Evolutionary conservation across 1,140 invertebrate genomes (phyloP), one percentile per base, ranked within the genome.

Genomic region (Portunus trituberculatus): DNA sequence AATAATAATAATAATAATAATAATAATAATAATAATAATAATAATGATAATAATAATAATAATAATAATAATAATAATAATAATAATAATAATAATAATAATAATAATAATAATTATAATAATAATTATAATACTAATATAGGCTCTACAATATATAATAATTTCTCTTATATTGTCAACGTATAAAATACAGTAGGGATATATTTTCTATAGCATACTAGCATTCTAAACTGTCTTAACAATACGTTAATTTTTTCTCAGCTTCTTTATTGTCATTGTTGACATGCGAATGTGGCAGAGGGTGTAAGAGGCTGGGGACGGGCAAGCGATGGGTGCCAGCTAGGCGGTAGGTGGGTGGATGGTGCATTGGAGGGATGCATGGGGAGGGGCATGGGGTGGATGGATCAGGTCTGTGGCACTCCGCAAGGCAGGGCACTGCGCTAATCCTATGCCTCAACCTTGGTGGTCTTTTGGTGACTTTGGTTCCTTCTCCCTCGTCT

Each of bases 401-500:
- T 59, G 52, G 16, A 10, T 2, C 16, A 14, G 16, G 12, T 20
- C 67, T 16, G 67, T 20, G 25, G 20, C n/a, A n/a, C n/a, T 2
- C 67, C 6, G 20, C 67, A 1, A 7, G 4, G 20, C n/a, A 31
- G 45, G n/a, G 88, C 31, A 31, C n/a, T 0, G 52, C 52, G 25
- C 20, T 12, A 12, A 2, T 59, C 52, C 25, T 76, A 16, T 8
- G 28, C 89, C 89, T 91, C 46, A 12, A n/a, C 16, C 20, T 39
- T 46, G 31, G 32, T 46, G 32, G 29, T 20, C 91, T 89, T 67
- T 32, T 67, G 45, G 76, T 20, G 31, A 48, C 25, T n/a, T 39
- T 91, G 28, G 83, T 92, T 82, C 76, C 88, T 76, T 39, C 84
- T 76, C 45, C 88, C 14, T 93, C 87, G 92, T 83, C 46, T n/a